phyloP scores from a whole-genome alignment of 2,888 invertebrate species.

The Sialis fuliginosa region DNA sequence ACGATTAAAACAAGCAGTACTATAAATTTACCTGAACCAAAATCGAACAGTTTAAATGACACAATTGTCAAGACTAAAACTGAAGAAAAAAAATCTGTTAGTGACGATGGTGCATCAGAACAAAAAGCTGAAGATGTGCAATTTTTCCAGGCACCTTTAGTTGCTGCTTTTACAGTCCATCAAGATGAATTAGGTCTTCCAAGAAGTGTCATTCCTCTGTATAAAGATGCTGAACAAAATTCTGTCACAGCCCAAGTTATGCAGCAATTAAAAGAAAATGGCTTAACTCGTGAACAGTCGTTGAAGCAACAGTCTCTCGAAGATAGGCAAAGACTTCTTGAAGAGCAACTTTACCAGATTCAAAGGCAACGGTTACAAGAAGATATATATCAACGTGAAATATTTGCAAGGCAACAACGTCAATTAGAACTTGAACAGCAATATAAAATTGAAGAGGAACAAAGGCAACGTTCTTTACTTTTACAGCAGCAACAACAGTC shows the following conservation, averaged over 20 bases:
- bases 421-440: slow-evolving; percentile 14
- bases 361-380: slow-evolving; percentile 53
- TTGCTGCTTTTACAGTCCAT: slow-evolving; percentile 73
- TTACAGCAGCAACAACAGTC: slow-evolving; percentile 5
- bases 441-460: slow-evolving; percentile 15
- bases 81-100: too few relatives aligned
- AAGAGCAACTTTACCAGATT: slow-evolving; percentile 16
- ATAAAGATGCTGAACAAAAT: slow-evolving; percentile 37
- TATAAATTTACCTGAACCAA: background rate
- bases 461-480: slow-evolving; percentile 3
- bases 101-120: slow-evolving; percentile 34
- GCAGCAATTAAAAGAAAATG: slow-evolving; percentile 17
- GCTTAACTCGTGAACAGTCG: background rate
- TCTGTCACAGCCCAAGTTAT: slow-evolving; percentile 21
- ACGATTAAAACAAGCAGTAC: too few relatives aligned
- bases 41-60: background rate
- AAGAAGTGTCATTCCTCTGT: slow-evolving; percentile 59
- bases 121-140: slow-evolving; percentile 51
- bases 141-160: slow-evolving; percentile 63
- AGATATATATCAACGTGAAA: slow-evolving; percentile 44
- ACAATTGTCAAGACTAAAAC: too few relatives aligned
- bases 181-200: slow-evolving; percentile 65
- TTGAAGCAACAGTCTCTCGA: slow-evolving; percentile 24
- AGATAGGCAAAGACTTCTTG: slow-evolving; percentile 21
- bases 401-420: slow-evolving; percentile 37